Evolutionary conservation across 2,888 invertebrate genomes (phyloP).

Genomic region (Chrysomela aeneicollis): DNA sequence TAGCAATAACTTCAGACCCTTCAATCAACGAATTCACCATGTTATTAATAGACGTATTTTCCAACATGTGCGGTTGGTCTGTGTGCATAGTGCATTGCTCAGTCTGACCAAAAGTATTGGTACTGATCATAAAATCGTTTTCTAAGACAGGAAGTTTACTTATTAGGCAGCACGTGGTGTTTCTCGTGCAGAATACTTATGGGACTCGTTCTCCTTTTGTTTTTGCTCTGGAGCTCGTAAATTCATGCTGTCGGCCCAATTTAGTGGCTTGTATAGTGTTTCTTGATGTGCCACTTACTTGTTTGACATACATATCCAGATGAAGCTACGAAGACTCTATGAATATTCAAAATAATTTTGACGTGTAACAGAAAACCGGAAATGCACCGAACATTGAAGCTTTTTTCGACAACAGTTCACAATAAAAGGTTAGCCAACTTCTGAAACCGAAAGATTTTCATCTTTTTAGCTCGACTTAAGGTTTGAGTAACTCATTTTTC

Average conservation of each 20-base stretch:
- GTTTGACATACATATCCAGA: background rate
- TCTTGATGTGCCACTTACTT: background rate
- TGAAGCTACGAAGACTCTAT: too few species aligned
- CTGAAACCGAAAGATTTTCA: too few species aligned
- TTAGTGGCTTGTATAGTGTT: constrained; percentile 1
- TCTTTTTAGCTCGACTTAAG: too few species aligned
- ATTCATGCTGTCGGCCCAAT: constrained; percentile 16
- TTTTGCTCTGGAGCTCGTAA: constrained; percentile 18
- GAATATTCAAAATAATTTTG: too few species aligned
- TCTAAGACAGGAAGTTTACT: constrained; percentile 45
- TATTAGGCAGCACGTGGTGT: constrained; percentile 38
- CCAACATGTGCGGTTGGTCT: background rate
- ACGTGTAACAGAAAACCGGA: too few species aligned
- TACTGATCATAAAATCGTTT: constrained; percentile 12
- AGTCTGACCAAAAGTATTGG: constrained; percentile 4
- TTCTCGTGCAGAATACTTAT: constrained; percentile 31
- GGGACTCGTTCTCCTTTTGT: constrained; percentile 24
- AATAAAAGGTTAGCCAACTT: too few species aligned
- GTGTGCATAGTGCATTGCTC: constrained; percentile 2
- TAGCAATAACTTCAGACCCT: background rate
- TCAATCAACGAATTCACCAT: background rate
- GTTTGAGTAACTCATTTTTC: too few species aligned
- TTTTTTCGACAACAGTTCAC: too few species aligned
- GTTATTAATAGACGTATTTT: constrained; percentile 3
- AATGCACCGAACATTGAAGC: too few species aligned